Percentiles rank a stretch among this genome's conserved stretches.
Evolutionary conservation across 2,888 invertebrate genomes (phyloP).

Genomic region (Cerceris rybyensis): DNA sequence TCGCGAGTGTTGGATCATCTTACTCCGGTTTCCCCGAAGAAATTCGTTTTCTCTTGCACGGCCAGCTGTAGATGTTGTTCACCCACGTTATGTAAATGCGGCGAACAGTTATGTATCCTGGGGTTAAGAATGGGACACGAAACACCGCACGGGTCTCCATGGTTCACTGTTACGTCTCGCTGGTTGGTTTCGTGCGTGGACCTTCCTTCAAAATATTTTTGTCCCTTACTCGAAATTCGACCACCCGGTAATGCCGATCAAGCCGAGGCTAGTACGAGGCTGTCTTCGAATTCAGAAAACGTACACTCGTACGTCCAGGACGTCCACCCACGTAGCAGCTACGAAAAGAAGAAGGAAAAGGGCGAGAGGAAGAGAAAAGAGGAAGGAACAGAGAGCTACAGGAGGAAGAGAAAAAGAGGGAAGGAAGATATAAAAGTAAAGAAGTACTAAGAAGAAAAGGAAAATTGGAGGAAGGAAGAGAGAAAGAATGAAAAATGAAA

Average conservation of each 20-base stretch:
- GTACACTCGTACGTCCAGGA: slow-evolving; percentile 44
- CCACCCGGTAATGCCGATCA: slow-evolving; percentile 33
- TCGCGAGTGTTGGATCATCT: no score
- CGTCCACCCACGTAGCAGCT: slow-evolving; percentile 52
- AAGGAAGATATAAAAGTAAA: no score
- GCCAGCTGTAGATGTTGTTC: no score
- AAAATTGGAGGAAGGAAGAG: no score
- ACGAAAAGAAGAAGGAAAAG: slow-evolving; percentile 20
- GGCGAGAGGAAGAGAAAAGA: no score
- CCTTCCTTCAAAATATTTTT: slow-evolving; percentile 42
- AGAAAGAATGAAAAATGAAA: no score
- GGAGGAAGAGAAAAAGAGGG: no score
- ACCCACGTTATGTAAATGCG: no score
- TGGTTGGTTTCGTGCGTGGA: slow-evolving; percentile 28
- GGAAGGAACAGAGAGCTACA: no score
- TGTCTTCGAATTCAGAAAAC: slow-evolving; percentile 49
- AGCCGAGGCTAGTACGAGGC: slow-evolving; percentile 23
- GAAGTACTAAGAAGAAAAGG: no score
- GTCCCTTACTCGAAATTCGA: slow-evolving; percentile 40
- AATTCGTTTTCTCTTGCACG: no score
- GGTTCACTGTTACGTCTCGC: slow-evolving; percentile 22
- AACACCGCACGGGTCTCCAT: slow-evolving; percentile 23
- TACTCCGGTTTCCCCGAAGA: no score
- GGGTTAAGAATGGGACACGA: background rate
- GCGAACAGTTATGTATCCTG: background rate